Base-by-base conservation (phyloP, 2,113 vertebrate species). In the Epinephelus fuscoguttatus region DNA sequence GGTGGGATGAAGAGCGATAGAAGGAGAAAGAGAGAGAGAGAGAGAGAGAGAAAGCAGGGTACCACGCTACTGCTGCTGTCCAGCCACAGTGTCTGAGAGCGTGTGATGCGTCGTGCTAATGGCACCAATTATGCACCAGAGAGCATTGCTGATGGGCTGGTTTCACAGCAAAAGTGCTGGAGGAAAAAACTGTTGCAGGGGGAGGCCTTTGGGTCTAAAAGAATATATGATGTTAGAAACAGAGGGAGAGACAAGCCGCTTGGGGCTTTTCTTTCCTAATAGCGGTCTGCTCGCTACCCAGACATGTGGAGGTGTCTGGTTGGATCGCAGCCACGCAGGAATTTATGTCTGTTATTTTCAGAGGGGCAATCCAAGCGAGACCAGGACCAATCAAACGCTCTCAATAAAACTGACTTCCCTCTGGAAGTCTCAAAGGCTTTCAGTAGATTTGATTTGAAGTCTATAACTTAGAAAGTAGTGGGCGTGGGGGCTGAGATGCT, bases 61-160 rank as follows among this genome's bases (percentile, higher is more conserved):
- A 66, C 42, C 73, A 78, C 10, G 6, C 71, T 60, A 30, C 30
- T 17, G 81, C 80, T 81, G 74, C 75, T 42, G 64, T 84, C 75
- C 80, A 59, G 71, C 76, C 76, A 63, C 50, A 67, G 49, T 62
- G 79, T 62, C 67, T 92, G 78, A 88, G 83, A 89, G 86, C 9
- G 70, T 81, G 82, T 63, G 77, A 81, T 81, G 63, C 67, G 78
- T 57, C 49, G 50, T 60, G 79, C 90, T 94, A 93, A 95, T 94
- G 91, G 89, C 74, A 66, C 80, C 83, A 92, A 91, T 94, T 93
- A 93, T 85, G 87, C 81, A 88, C 80, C 88, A 88, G 85, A 94
- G 90, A 91, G 83, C 78, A 67, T 68, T 23, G 84, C 49, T 81
- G 85, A 91, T 87, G 81, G 80, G 82, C 61, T 70, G 68, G 78